A percentile compares a stretch with the other conserved stretches of the same genome.
phyloP scores from a whole-genome alignment of 2,888 invertebrate species.

The Laothoe populi region DNA sequence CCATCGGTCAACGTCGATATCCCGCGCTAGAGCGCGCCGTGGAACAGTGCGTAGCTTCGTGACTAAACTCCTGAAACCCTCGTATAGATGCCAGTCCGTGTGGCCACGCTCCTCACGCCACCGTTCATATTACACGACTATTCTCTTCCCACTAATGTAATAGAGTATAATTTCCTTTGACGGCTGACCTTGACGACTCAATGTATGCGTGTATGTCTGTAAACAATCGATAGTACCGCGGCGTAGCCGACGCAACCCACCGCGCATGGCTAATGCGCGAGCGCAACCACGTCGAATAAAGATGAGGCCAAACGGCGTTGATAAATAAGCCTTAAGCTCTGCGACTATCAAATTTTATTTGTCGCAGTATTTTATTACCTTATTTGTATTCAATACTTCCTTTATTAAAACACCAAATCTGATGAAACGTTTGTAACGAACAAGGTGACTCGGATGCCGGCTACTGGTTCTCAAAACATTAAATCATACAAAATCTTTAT shows the following conservation, averaged over 20 bases:
- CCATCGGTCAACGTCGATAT: constrained; percentile 77
- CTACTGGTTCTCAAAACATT: constrained; percentile 36
- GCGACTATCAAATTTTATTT: constrained; percentile 66
- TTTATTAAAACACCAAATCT: constrained; percentile 53
- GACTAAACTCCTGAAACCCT: constrained; percentile 78
- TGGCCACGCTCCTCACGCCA: constrained; percentile 53
- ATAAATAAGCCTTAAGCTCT: constrained; percentile 57
- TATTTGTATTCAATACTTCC: constrained; percentile 73
- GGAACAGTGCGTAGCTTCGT: constrained; percentile 70
- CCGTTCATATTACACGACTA: constrained; percentile 31
- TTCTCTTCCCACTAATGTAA: constrained; percentile 51
- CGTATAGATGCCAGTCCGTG: constrained; percentile 67
- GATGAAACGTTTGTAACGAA: constrained; percentile 37
- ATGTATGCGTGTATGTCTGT: constrained; percentile 62
- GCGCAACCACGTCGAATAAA: constrained; percentile 67
- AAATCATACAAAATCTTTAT: constrained; percentile 41
- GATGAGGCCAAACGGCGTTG: constrained; percentile 65
- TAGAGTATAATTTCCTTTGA: constrained; percentile 59
- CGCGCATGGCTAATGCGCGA: constrained; percentile 75
- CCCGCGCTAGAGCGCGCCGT: constrained; percentile 66
- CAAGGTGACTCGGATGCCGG: constrained; percentile 22
- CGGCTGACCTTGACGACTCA: constrained; percentile 52
- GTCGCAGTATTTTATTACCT: constrained; percentile 63
- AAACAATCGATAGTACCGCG: constrained; percentile 76
- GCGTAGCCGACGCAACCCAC: constrained; percentile 60